These are phyloP conservation scores for Gibbula magus DNA, from an alignment of 2,888 invertebrate genomes.

Conservation along the genomic window DNA sequence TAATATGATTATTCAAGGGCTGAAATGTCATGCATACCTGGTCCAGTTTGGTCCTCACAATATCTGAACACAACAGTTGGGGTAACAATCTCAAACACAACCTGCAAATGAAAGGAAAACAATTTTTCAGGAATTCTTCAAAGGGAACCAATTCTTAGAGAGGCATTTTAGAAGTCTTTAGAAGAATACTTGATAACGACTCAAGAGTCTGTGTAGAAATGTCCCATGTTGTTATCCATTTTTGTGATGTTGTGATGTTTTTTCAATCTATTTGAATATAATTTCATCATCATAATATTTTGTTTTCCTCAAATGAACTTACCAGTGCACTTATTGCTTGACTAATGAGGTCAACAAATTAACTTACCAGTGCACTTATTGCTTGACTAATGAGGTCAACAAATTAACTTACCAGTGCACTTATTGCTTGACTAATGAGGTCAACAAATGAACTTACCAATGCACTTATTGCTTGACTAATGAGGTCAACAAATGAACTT, in stretches of 20 bases:
- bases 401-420: constrained; percentile 20
- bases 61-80: constrained; percentile 93
- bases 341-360: no score
- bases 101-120: constrained; percentile 72
- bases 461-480: not conserved
- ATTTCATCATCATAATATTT: no score
- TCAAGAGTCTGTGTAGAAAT: no score
- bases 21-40: constrained; percentile 42
- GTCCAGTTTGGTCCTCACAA: constrained; percentile 78
- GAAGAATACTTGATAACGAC: no score
- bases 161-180: no score
- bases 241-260: no score
- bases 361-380: constrained; percentile 50
- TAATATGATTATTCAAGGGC: not conserved
- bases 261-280: no score
- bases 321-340: constrained; percentile 52
- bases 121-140: no score
- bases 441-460: constrained; percentile 24
- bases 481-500: constrained; percentile 53
- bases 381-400: no score
- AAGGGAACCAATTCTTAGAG: no score
- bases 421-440: constrained; percentile 6
- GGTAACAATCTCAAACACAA: constrained; percentile 85
- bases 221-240: no score
- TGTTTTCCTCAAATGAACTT: constrained; percentile 25